Evolutionary conservation across 2,888 invertebrate genomes (phyloP).

Genomic region (Galerucella nymphaeae): DNA sequence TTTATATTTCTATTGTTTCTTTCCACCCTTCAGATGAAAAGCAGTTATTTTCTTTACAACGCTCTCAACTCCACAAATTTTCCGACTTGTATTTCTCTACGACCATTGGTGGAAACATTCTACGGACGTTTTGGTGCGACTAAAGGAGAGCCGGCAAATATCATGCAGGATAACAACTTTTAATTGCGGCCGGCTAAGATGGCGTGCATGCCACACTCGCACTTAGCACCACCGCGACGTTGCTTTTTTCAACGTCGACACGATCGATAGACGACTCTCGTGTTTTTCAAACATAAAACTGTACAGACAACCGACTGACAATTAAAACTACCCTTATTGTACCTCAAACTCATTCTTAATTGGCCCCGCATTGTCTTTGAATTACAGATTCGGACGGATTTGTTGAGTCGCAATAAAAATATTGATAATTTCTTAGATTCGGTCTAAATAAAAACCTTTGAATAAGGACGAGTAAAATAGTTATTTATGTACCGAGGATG

Average conservation of each 20-base stretch:
- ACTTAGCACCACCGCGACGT: slow-evolving; percentile 66
- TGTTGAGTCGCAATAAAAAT: background rate
- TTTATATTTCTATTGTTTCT: too few species aligned
- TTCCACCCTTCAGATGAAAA: too few species aligned
- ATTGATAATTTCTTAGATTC: too few species aligned
- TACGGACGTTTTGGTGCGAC: slow-evolving; percentile 17
- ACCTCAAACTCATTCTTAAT: slow-evolving; percentile 49
- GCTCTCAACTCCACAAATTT: background rate
- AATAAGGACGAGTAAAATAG: too few species aligned
- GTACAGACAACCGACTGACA: slow-evolving; percentile 55
- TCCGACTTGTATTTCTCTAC: background rate
- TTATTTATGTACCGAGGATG: too few species aligned
- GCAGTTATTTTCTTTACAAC: background rate
- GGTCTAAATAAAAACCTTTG: too few species aligned
- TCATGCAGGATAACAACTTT: slow-evolving; percentile 51
- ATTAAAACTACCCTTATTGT: slow-evolving; percentile 55
- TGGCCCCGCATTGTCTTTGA: slow-evolving; percentile 46
- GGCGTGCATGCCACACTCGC: slow-evolving; percentile 67
- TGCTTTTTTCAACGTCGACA: slow-evolving; percentile 59
- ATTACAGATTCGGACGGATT: slow-evolving; percentile 37
- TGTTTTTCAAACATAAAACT: slow-evolving; percentile 64
- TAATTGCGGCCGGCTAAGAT: slow-evolving; percentile 67
- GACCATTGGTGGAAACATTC: slow-evolving; percentile 19
- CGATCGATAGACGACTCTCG: slow-evolving; percentile 64
- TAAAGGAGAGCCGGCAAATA: slow-evolving; percentile 34